Evolutionary conservation across 2,113 vertebrate genomes (phyloP).

Genomic region (Halichoeres trimaculatus): DNA sequence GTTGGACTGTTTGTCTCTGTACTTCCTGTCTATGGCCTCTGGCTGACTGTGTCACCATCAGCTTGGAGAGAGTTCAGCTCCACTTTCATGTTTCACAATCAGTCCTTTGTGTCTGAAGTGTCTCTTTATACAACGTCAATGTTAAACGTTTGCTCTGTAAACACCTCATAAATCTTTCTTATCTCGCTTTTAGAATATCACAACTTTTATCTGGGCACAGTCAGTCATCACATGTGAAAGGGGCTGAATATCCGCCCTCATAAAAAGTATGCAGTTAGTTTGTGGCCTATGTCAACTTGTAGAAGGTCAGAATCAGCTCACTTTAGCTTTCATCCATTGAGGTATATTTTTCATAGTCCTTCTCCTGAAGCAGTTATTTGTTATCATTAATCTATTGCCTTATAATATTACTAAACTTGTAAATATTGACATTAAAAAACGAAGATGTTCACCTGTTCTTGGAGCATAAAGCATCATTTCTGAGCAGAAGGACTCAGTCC

Average conservation of each 20-base stretch:
- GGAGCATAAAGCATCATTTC: too few relatives aligned
- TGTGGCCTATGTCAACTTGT: not conserved
- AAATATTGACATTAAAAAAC: too few relatives aligned
- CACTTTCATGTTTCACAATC: constrained; percentile 2
- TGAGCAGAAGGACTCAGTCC: too few relatives aligned
- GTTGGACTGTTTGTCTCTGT: not conserved
- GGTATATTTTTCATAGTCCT: too few relatives aligned
- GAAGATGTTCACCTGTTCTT: too few relatives aligned
- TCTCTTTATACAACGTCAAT: not conserved
- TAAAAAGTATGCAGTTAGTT: not conserved
- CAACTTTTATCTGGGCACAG: not conserved
- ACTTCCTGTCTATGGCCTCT: constrained; percentile 27
- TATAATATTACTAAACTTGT: too few relatives aligned
- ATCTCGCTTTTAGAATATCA: not conserved
- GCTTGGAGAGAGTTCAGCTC: not conserved
- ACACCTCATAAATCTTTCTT: not conserved
- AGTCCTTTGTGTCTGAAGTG: not conserved
- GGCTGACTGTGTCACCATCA: not conserved
- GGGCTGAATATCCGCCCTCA: too few relatives aligned
- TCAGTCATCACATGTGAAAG: not conserved
- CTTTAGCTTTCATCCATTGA: too few relatives aligned
- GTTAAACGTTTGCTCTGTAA: not conserved
- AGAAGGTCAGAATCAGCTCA: too few relatives aligned
- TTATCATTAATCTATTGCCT: too few relatives aligned
- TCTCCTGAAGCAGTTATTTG: too few relatives aligned